A percentile compares a stretch with the other conserved stretches of the same genome.
These are phyloP conservation scores for Prenolepis imparis DNA, from an alignment of 2,888 invertebrate species.

Conservation along the genomic window DNA sequence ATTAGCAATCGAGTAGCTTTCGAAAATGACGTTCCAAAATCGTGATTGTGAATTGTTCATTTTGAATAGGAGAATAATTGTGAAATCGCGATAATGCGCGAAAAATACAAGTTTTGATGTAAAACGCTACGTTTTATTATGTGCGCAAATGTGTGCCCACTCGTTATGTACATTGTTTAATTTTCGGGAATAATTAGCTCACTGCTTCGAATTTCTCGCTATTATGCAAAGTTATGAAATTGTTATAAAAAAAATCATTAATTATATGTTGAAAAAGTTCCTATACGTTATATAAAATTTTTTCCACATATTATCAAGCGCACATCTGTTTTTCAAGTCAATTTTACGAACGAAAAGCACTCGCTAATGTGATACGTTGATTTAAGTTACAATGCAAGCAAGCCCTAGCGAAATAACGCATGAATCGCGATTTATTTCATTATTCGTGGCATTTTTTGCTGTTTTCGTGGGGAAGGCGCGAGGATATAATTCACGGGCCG, in stretches of 20 bases:
- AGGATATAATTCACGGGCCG: slow-evolving; percentile 35
- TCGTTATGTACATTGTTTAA: slow-evolving; percentile 48
- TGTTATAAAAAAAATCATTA: not conserved
- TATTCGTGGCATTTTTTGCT: not conserved
- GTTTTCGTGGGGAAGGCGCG: not conserved
- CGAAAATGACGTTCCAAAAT: slow-evolving; percentile 23
- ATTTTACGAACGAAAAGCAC: not conserved
- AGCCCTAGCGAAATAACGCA: not conserved
- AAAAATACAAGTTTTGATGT: slow-evolving; percentile 44
- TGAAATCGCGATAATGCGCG: slow-evolving; percentile 41
- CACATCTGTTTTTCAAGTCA: not conserved
- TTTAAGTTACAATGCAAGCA: not conserved
- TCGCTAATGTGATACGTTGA: not conserved
- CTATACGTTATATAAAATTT: not conserved
- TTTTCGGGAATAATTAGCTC: slow-evolving; percentile 37
- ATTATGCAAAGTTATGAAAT: slow-evolving; percentile 2
- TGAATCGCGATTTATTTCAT: slow-evolving; percentile 3
- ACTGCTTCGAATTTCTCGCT: not conserved
- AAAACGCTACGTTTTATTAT: not conserved
- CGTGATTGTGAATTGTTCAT: slow-evolving; percentile 50
- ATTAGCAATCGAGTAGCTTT: not conserved
- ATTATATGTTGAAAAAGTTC: not conserved
- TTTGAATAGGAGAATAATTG: slow-evolving; percentile 45
- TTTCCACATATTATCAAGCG: not conserved
- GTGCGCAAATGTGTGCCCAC: not conserved